These are phyloP conservation scores for Melanostoma scalare DNA, from an alignment of 2,888 invertebrate species.

Conservation along the genomic window DNA sequence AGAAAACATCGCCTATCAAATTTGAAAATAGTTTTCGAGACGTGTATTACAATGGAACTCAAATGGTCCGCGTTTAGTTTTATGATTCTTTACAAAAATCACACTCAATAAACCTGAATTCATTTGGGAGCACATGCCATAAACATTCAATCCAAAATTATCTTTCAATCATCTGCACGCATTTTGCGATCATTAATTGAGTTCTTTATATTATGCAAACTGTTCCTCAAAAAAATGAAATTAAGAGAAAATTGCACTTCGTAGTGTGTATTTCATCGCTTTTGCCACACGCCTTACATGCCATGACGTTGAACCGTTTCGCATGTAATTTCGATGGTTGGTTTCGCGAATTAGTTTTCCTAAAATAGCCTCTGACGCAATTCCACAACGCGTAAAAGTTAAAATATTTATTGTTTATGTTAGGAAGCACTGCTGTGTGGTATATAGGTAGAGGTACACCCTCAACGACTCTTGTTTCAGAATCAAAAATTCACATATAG, in stretches of 20 bases:
- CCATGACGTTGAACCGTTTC: constrained; percentile 23
- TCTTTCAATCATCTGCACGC: no score
- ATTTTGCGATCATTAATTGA: no score
- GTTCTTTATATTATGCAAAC: no score
- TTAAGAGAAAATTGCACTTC: background rate
- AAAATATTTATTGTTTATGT: constrained; percentile 49
- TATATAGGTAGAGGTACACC: constrained; percentile 2
- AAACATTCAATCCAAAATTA: no score
- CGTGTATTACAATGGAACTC: no score
- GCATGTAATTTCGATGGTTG: constrained; percentile 27
- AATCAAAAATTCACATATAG: constrained; percentile 28
- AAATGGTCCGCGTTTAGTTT: no score
- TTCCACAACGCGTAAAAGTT: constrained; percentile 31
- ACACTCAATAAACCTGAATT: no score
- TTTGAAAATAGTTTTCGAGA: no score
- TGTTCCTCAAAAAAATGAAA: background rate
- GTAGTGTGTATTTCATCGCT: background rate
- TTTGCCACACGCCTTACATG: constrained; percentile 16
- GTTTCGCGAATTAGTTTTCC: constrained; percentile 28
- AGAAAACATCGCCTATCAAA: no score
- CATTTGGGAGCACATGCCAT: no score
- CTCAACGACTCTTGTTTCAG: constrained; percentile 42
- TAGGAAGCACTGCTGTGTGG: background rate
- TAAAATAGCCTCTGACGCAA: constrained; percentile 61
- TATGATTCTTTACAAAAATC: no score